Base-by-base conservation (phyloP, 2,113 vertebrate species). In the Oceanodroma tethys region DNA sequence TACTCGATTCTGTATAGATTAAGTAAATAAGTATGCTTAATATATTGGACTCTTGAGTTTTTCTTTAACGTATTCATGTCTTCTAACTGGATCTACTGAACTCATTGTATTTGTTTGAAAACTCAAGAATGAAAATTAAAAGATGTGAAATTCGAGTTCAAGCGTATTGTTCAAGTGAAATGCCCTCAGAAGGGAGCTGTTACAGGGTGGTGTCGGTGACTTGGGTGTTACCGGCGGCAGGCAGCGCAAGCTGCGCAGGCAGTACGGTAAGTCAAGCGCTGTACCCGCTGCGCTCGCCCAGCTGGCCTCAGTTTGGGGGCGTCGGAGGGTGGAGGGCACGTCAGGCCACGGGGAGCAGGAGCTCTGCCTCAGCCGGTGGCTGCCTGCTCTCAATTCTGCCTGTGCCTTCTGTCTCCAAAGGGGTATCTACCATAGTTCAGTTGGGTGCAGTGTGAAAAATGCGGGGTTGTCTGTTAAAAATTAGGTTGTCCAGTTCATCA, bases 1-100 rank as follows among this genome's bases (percentile, higher is more conserved):
- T 98, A 98, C 98, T 98, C 97, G 11, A 98, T 98, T 98, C 98
- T 98, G 98, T 98, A 98, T 98, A 98, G 98, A 98, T 97, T 96
- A 98, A 98, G 98, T 98, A 98, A 98, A 98, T 98, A 98, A 98
- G 98, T 98, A 98, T 98, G 98, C 98, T 97, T 97, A 98, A 98
- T 96, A 97, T 96, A 95, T 86, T 84, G 85, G 98, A 76, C 95
- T 98, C 96, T 81, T 80, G 98, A 97, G 98, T 98, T 89, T 95
- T 98, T 97, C 93, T 98, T 98, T 95, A 91, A 81, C 79, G 2
- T 48, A 6, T 11, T 86, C 18, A 1, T 75, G 76, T 56, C 70
- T 87, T 71, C 70, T 53, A 0, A 62, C 29, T 42, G 72, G 27
- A 45, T 36, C 67, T 81, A 0, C 83, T 53, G 59, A 62, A 15